These are phyloP conservation scores for Proteles cristata DNA, from an alignment of 2,113 vertebrate genomes.

Conservation along the genomic window DNA sequence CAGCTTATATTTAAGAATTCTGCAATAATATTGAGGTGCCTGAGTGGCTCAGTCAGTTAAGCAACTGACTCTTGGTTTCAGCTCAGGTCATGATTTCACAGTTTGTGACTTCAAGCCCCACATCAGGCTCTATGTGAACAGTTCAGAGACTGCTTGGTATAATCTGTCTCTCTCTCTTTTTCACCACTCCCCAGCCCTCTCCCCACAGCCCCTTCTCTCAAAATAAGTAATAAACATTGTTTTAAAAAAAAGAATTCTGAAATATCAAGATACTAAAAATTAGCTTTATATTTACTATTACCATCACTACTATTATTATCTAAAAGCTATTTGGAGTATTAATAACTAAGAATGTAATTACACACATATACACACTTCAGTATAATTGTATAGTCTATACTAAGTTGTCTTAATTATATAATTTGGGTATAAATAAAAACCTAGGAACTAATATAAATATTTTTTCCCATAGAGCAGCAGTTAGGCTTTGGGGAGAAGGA, in stretches of 20 bases:
- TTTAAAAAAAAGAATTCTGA: background rate
- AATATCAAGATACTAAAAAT: constrained; percentile 67
- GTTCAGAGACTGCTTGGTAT: too few relatives aligned
- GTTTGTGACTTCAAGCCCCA: too few relatives aligned
- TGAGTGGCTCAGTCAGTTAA: too few relatives aligned
- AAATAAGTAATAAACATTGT: too few relatives aligned
- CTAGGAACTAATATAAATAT: constrained; percentile 68
- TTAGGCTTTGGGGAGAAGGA: background rate
- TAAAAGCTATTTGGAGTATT: constrained; percentile 70
- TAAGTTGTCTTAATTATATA: constrained; percentile 78
- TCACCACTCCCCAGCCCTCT: too few relatives aligned
- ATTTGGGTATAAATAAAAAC: constrained; percentile 78
- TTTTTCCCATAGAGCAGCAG: constrained; percentile 59
- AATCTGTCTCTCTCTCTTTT: too few relatives aligned
- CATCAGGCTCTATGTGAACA: too few relatives aligned
- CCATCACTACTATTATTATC: constrained; percentile 60
- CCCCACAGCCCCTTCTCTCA: too few relatives aligned
- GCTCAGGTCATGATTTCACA: too few relatives aligned
- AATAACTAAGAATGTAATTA: constrained; percentile 73
- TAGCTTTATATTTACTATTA: constrained; percentile 53
- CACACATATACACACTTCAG: constrained; percentile 26
- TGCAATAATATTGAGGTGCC: background rate
- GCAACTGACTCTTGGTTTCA: too few relatives aligned
- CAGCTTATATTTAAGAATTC: constrained; percentile 72
- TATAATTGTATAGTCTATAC: constrained; percentile 75